Evolutionary conservation across 2,888 invertebrate species (phyloP).

Genomic region (Cecidostiba fungosa): DNA sequence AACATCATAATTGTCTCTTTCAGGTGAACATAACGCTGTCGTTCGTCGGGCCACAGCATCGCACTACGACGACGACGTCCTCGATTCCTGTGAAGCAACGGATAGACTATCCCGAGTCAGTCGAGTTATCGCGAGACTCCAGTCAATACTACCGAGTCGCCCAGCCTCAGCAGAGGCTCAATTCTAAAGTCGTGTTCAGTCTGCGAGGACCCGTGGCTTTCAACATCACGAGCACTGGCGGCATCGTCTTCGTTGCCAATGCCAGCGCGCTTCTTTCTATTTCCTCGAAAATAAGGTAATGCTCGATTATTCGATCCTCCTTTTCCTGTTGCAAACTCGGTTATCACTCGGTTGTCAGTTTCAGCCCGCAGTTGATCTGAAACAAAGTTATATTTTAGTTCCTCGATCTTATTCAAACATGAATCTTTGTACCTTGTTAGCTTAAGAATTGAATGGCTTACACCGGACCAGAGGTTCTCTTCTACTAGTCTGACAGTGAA

Average conservation of each 20-base stretch:
- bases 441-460: constrained; percentile 79
- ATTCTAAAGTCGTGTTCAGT: constrained; percentile 67
- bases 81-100: constrained; percentile 65
- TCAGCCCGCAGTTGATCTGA: no score
- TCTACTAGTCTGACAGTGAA: constrained; percentile 72
- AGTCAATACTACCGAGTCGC: constrained; percentile 72
- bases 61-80: constrained; percentile 70
- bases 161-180: constrained; percentile 70
- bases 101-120: constrained; percentile 70
- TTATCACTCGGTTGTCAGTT: no score
- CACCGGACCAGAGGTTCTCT: constrained; percentile 66
- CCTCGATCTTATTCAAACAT: background rate
- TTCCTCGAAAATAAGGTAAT: constrained; percentile 79
- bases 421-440: constrained; percentile 70
- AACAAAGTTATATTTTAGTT: no score
- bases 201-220: constrained; percentile 79
- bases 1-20: background rate
- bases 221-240: constrained; percentile 81
- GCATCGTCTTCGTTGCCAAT: constrained; percentile 83
- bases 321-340: background rate
- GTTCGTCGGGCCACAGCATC: constrained; percentile 74
- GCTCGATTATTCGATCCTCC: constrained; percentile 11
- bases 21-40: constrained; percentile 75
- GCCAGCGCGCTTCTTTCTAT: constrained; percentile 79
- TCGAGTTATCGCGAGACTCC: constrained; percentile 69